Evolutionary conservation across 2,113 vertebrate species (phyloP), one percentile per base, ranked within the genome.

Genomic region (Ctenomys sociabilis): DNA sequence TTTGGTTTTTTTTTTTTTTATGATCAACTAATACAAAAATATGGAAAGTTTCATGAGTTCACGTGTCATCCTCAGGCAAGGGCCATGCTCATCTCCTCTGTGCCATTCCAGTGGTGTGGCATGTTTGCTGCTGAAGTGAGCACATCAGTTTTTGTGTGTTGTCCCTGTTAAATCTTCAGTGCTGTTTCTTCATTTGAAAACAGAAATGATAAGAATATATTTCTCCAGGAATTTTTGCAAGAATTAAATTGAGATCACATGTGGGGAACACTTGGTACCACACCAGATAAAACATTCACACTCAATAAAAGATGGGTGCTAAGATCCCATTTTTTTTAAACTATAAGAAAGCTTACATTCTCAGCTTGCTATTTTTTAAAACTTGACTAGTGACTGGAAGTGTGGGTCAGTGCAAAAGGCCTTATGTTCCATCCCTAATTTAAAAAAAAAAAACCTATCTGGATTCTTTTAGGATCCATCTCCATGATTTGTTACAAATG

Each of bases 231-330:
- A 16, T 63, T 86, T 95, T 78, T 94, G 49, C 91, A 83, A 83
- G 26, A 86, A 77, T 90, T 92, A 64, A 66, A 57, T 91, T 93
- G 72, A 82, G 81, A 54, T 35, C 59, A 5, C 30, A 8, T 96
- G 81, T 70, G 77, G 32, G 64, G 57, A 73, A 30, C 57, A 72
- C 28, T 7, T 83, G 70, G 70, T 26, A 45, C 40, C 22, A 26
- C 12, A 61, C 73, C 43, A 81, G 28, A 83, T 78, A 96, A 83
- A 91, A 93, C 66, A n/a, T 9, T 49, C 90, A 59, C 40, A 83
- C 40, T 95, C 73, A 37, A 63, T 94, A 90, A 95, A 91, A 85
- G 45, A 37, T 17, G 83, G 19, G 54, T 70, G 22, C 73, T 81
- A 90, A 37, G 52, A 84, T 73, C 73, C 30, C 45, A 37, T 66